Conservation (phyloP, 2,113 vertebrate genomes). For the Amphilophus citrinellus region DNA sequence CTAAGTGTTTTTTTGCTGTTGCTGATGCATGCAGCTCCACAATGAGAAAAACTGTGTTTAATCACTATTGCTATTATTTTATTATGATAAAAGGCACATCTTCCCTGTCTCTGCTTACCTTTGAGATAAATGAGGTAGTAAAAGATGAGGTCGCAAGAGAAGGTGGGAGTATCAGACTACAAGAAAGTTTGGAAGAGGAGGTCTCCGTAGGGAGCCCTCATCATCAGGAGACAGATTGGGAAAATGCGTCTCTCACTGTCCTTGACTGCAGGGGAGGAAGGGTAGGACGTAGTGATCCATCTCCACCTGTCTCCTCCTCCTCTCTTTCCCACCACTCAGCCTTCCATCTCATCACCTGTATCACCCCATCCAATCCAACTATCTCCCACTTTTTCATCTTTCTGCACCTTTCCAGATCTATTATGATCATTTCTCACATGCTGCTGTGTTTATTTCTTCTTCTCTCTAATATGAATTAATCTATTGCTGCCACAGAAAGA, state of each 20-base stretch:
- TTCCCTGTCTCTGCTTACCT: background rate
- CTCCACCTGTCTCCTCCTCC: conserved; percentile 53
- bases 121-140: conserved; percentile 30
- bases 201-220: conserved; percentile 57
- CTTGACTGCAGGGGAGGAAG: conserved; percentile 69
- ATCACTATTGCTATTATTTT: conserved; percentile 22
- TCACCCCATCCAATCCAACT: conserved; percentile 29
- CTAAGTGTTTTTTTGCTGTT: conserved; percentile 8
- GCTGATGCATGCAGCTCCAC: conserved; percentile 23
- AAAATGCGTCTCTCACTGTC: conserved; percentile 69
- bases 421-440: background rate
- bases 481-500: background rate
- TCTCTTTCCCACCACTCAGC: conserved; percentile 41
- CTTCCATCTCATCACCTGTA: conserved; percentile 38
- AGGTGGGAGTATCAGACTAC: conserved; percentile 24
- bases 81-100: background rate
- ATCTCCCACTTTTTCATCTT: conserved; percentile 29
- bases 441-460: background rate
- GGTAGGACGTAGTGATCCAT: conserved; percentile 56
- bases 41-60: conserved; percentile 35
- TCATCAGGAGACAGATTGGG: conserved; percentile 64
- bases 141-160: conserved; percentile 25
- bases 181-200: conserved; percentile 57
- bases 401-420: conserved; percentile 20
- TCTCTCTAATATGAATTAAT: conserved; percentile 21